Base-by-base conservation (phyloP, 2,888 invertebrate species). In the Drosophila multiciliata region DNA sequence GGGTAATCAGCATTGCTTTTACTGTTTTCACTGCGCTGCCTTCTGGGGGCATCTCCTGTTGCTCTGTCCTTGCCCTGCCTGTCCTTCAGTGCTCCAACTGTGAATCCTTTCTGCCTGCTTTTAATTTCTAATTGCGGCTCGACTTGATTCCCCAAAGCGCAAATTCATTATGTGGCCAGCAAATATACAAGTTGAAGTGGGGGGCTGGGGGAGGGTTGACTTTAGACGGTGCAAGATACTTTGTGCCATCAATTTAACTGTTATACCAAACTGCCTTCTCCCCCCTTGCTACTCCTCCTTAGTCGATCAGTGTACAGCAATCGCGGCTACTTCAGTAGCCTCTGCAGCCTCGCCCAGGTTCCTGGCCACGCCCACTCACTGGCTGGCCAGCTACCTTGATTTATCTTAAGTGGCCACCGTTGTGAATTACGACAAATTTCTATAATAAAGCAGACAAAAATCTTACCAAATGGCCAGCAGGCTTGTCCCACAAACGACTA, bases 381-480 rank as follows among this genome's bases (percentile, higher is more conserved):
- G 32, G 0, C 26, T 57, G 26, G 29, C 40, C 32, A 36, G 29
- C 63, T 57, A 57, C 61, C 53, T 62, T 79, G 91, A 81, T 91
- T 91, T 86, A 90, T 91, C 91, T 90, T 79, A 90, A 91, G 89
- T 86, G 89, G 90, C 79, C 84, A 80, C 85, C 79, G 81, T 45
- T 23, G 45, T 83, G 82, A 91, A 90, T 86, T 86, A 86, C 80
- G 78, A 87, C 83, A 85, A 81, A 90, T 90, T 90, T 82, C 83
- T 88, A 81, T 90, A 88, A 91, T 91, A 90, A 90, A 90, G 78
- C 87, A 83, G 90, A 85, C 86, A 90, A 90, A 89, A 90, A 90
- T 86, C 80, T 87, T 66, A 48, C 48, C 71, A 70, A 90, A 89
- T 87, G 82, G 77, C 73, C 82, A 66, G 64, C 57, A 72, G 69